Conservation (phyloP, 2,113 vertebrate genomes). For the Piliocolobus tephrosceles region DNA sequence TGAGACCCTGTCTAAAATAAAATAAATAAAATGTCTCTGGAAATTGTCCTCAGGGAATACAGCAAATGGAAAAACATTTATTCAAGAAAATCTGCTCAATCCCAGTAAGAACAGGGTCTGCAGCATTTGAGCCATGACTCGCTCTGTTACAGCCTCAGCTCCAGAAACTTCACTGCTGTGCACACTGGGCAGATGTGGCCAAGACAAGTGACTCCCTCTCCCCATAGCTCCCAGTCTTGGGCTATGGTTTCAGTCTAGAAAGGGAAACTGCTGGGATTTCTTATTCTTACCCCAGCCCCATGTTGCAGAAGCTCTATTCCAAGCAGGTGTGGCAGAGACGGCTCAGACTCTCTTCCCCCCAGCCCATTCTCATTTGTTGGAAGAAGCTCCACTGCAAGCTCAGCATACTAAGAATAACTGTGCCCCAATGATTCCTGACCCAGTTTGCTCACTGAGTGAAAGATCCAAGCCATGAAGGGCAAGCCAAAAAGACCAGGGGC, state of each 20-base stretch:
- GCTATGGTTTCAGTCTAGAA: background rate
- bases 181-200: background rate
- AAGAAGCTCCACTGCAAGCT: background rate
- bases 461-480: background rate
- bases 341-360: background rate
- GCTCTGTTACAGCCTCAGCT: background rate
- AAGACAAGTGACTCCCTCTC: background rate
- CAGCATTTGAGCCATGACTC: background rate
- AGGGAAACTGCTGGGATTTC: background rate
- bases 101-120: background rate
- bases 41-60: background rate
- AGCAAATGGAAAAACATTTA: background rate
- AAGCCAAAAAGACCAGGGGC: background rate
- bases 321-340: background rate
- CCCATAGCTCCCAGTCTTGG: background rate
- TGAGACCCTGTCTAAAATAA: no score
- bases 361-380: background rate
- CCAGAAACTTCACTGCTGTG: background rate
- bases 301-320: background rate
- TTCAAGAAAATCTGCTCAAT: background rate
- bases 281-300: background rate
- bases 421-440: accelerated
- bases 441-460: background rate
- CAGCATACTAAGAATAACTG: background rate
- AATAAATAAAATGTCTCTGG: no score